Conservation (phyloP, 2,888 invertebrate genomes). For the Tubulanus polymorphus region DNA sequence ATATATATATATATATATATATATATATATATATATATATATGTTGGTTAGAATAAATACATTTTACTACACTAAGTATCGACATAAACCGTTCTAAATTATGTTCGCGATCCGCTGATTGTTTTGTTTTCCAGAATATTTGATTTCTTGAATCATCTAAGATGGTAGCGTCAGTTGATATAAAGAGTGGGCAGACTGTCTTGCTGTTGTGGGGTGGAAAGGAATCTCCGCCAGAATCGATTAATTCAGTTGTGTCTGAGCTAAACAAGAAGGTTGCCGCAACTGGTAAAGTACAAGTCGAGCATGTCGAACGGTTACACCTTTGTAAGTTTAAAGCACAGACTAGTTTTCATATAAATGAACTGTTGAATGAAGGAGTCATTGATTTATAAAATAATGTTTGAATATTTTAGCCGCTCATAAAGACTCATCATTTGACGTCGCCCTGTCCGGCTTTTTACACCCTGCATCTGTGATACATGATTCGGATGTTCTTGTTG, state of each 20-base stretch:
- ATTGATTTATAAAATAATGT: too few species aligned
- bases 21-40: too few species aligned
- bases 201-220: constrained; percentile 35
- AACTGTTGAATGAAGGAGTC: too few species aligned
- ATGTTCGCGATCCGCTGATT: too few species aligned
- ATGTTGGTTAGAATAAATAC: too few species aligned
- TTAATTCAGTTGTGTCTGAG: constrained; percentile 28
- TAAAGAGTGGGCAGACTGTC: constrained; percentile 16
- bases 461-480: constrained; percentile 28
- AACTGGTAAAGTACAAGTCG: constrained; percentile 37
- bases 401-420: constrained; percentile 37
- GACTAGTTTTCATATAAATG: too few species aligned
- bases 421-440: constrained; percentile 35
- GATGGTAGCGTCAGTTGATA: too few species aligned
- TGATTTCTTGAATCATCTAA: too few species aligned
- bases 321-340: constrained; percentile 32
- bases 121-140: too few species aligned
- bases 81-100: too few species aligned
- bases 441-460: constrained; percentile 35
- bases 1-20: too few species aligned
- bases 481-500: constrained; percentile 29
- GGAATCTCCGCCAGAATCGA: constrained; percentile 23
- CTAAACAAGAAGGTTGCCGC: constrained; percentile 28
- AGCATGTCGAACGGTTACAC: constrained; percentile 38
- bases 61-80: too few species aligned